Evolutionary conservation across 2,888 invertebrate species (phyloP).

Genomic region (Globia sparganii): DNA sequence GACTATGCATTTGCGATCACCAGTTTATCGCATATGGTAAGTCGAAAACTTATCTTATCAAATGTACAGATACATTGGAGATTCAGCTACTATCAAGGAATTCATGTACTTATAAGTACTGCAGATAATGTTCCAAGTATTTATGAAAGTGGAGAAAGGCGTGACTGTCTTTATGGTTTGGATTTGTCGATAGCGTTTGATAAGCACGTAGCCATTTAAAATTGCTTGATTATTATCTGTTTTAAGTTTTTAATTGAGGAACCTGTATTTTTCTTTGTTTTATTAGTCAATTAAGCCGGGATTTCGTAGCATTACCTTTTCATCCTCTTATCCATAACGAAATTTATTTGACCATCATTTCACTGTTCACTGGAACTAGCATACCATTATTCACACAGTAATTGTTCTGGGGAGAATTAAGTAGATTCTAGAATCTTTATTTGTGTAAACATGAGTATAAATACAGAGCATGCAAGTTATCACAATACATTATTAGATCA

Average conservation of each 20-base stretch:
- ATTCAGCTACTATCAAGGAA: constrained; percentile 17
- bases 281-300: not conserved
- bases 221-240: not conserved
- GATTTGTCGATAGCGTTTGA: constrained; percentile 40
- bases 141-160: constrained; percentile 39
- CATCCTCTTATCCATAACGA: not conserved
- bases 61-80: constrained; percentile 17
- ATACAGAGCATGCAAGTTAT: too few relatives aligned
- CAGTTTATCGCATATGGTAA: not conserved
- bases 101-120: not conserved
- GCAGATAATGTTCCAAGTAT: constrained; percentile 34
- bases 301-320: not conserved
- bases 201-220: not conserved
- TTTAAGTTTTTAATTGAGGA: not conserved
- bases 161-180: constrained; percentile 15
- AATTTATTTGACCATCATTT: not conserved
- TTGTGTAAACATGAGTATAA: too few relatives aligned
- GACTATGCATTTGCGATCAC: not conserved
- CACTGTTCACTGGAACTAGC: too few relatives aligned
- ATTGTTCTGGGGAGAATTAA: too few relatives aligned
- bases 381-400: too few relatives aligned
- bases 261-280: not conserved
- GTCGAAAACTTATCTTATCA: constrained; percentile 9
- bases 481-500: too few relatives aligned
- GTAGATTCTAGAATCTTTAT: too few relatives aligned